Percentiles rank a stretch among this genome's conserved stretches.
Evolutionary conservation across 2,888 invertebrate genomes (phyloP).

Genomic region (Campopleginae sp.): DNA sequence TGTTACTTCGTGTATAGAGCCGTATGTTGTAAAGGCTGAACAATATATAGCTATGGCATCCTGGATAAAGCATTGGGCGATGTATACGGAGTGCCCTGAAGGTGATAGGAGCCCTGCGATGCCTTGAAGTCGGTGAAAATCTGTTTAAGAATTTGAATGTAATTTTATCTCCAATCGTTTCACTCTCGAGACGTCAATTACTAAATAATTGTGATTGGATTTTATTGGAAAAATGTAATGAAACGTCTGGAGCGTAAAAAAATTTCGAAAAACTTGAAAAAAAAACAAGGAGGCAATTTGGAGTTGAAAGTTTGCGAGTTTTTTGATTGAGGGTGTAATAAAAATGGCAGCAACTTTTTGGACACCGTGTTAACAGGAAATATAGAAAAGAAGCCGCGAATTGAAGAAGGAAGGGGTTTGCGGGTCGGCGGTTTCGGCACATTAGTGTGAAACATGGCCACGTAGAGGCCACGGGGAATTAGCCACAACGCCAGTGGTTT

Average conservation of each 20-base stretch:
- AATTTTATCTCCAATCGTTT: neutral
- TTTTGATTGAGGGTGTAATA: neutral
- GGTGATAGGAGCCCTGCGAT: neutral
- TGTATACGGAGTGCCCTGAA: neutral
- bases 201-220: neutral
- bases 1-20: slow-evolving; percentile 34
- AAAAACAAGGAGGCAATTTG: no score
- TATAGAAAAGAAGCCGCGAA: slow-evolving; percentile 17
- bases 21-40: slow-evolving; percentile 17
- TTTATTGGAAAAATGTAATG: neutral
- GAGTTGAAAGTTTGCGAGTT: no score
- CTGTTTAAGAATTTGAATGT: neutral
- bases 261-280: no score
- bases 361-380: slow-evolving; percentile 4
- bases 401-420: slow-evolving; percentile 53
- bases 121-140: neutral
- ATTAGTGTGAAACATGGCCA: slow-evolving; percentile 68
- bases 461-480: slow-evolving; percentile 66
- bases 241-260: neutral
- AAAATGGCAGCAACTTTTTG: neutral
- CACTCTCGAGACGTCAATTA: neutral
- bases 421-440: slow-evolving; percentile 65
- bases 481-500: slow-evolving; percentile 63
- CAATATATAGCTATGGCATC: neutral
- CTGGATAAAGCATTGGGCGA: neutral